Evolutionary conservation across 2,888 invertebrate species (phyloP), one percentile per base, ranked within the genome.

Genomic region (Gandaritis pyraliata): DNA sequence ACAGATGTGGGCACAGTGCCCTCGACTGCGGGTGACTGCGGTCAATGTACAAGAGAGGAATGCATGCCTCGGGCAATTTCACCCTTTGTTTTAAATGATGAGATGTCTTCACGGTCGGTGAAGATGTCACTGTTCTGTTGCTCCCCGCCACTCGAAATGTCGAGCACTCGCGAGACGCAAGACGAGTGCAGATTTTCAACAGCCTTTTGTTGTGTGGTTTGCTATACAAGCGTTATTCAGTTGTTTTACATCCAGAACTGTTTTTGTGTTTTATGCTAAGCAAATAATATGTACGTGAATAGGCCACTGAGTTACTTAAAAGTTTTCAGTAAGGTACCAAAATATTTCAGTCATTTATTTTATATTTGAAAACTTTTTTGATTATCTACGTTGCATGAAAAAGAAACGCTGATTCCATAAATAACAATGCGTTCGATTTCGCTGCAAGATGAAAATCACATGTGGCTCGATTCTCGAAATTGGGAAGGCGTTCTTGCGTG

Each of bases 31-130:
- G 88, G 87, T 86, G 62, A 78, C 77, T 80, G 86, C 88, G 88
- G 88, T 88, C 87, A 88, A 83, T 74, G 85, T 69, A 80, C 83
- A 83, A 74, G 68, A 69, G 75, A 79, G 76, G 82, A 82, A 78
- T 80, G 77, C 78, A 78, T 70, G 78, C 85, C 85, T 70, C 80
- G 73, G 81, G 85, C 86, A 82, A 85, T 88, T 87, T 86, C 78
- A 82, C 75, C 87, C 83, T 87, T 89, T 90, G 89, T 90, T 86
- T 84, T 82, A 86, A 88, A 87, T 86, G 83, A 86, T 82, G 81
- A 83, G 81, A 75, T 82, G 83, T 82, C 80, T 80, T 82, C 84
- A 72, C 82, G 80, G 76, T 80, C 74, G 71, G 84, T 86, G 77
- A 83, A 86, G 86, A 88, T 85, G 87, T 82, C 86, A 85, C 84